Conservation (phyloP, 2,888 invertebrate genomes). For the Aproaerema taeniolella region DNA sequence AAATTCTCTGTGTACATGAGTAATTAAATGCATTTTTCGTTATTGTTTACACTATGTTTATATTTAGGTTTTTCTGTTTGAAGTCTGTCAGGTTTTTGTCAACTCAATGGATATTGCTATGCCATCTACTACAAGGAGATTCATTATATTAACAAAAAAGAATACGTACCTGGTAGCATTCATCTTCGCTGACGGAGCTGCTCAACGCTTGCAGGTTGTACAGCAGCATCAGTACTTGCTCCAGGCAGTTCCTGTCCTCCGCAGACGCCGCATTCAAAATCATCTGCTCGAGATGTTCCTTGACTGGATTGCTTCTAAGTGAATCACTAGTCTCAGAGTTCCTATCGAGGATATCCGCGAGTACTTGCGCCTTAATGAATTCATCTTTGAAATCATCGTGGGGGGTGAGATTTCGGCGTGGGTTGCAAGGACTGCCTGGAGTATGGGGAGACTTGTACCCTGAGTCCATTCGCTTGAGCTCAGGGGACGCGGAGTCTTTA, state of each 20-base stretch:
- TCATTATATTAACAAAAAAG: background rate
- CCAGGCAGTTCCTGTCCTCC: slow-evolving; percentile 79
- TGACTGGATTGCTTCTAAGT: slow-evolving; percentile 64
- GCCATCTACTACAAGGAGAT: background rate
- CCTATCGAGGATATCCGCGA: slow-evolving; percentile 62
- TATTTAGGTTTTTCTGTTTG: background rate
- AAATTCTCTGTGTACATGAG: background rate
- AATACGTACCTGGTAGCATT: slow-evolving; percentile 67
- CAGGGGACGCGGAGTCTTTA: slow-evolving; percentile 72
- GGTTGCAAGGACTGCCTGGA: slow-evolving; percentile 65
- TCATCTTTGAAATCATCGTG: slow-evolving; percentile 71
- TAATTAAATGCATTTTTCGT: background rate
- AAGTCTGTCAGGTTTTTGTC: background rate
- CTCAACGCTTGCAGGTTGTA: slow-evolving; percentile 78
- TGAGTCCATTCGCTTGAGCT: slow-evolving; percentile 74
- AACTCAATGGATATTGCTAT: background rate
- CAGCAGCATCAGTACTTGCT: slow-evolving; percentile 79
- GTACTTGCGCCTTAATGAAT: slow-evolving; percentile 67
- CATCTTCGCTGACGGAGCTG: slow-evolving; percentile 75
- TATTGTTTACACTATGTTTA: background rate
- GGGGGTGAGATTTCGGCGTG: slow-evolving; percentile 51
- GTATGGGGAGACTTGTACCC: slow-evolving; percentile 71
- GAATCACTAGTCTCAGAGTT: slow-evolving; percentile 67
- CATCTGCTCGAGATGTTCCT: slow-evolving; percentile 71
- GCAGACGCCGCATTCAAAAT: slow-evolving; percentile 68